These are phyloP conservation scores for Agrochola litura DNA, from an alignment of 2,888 invertebrate genomes.

Conservation along the genomic window DNA sequence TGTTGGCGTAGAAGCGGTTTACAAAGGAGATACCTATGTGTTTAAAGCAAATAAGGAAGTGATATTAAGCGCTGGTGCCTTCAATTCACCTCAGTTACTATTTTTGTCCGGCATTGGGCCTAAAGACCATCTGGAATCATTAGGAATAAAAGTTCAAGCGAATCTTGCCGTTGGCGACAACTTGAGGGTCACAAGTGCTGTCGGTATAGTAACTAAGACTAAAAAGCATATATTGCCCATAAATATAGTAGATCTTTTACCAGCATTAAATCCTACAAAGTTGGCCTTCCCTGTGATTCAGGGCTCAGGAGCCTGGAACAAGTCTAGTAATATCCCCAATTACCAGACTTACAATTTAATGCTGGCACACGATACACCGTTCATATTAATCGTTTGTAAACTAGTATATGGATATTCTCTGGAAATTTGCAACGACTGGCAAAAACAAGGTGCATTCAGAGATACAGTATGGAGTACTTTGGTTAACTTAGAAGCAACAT, in stretches of 20 bases:
- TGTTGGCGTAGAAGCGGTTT: constrained; percentile 40
- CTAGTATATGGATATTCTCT: constrained; percentile 9
- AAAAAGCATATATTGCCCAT: neutral
- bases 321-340: constrained; percentile 29
- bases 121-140: constrained; percentile 42
- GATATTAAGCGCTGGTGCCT: constrained; percentile 54
- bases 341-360: constrained; percentile 29
- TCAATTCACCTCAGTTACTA: constrained; percentile 55
- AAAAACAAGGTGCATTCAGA: constrained; percentile 40
- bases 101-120: constrained; percentile 59
- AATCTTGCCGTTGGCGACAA: constrained; percentile 59
- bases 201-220: constrained; percentile 31
- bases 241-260: rapidly evolving
- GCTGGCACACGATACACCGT: constrained; percentile 55
- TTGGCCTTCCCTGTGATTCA: constrained; percentile 49
- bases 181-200: constrained; percentile 28
- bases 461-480: constrained; percentile 57
- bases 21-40: constrained; percentile 32
- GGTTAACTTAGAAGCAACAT: constrained; percentile 72
- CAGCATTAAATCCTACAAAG: constrained; percentile 18
- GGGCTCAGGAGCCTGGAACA: constrained; percentile 45
- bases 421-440: constrained; percentile 78
- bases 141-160: constrained; percentile 38
- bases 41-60: constrained; percentile 56
- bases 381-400: constrained; percentile 23